phyloP scores from a whole-genome alignment of 1,140 invertebrate genomes.

The Anastrepha obliqua region DNA sequence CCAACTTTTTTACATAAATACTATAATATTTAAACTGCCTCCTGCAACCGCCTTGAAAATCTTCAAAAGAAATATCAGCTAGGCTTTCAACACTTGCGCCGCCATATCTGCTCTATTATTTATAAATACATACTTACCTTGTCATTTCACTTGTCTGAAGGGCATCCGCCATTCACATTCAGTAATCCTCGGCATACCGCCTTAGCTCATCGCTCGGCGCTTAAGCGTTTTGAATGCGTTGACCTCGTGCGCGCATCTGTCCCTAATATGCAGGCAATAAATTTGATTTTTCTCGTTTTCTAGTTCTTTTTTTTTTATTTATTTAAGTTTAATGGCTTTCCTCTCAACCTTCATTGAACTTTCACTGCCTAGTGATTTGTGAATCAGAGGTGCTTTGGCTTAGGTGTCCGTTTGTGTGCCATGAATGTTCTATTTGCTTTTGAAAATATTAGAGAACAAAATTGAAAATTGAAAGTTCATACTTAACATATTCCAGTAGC shows the following conservation, averaged over 20 bases:
- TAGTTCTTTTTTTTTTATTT: background rate
- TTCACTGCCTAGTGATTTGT: background rate
- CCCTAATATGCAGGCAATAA: constrained; percentile 33
- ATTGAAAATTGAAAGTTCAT: too few relatives aligned
- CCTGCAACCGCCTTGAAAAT: background rate
- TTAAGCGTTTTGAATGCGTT: constrained; percentile 44
- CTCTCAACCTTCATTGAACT: constrained; percentile 30
- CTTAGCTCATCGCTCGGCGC: background rate
- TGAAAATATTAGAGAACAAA: too few relatives aligned
- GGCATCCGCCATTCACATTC: background rate
- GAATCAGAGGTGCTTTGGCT: background rate
- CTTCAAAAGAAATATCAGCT: background rate
- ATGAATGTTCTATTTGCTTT: too few relatives aligned
- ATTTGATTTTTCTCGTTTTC: background rate
- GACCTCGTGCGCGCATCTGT: constrained; percentile 40
- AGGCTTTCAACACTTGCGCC: background rate
- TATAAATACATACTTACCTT: background rate
- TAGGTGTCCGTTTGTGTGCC: too few relatives aligned
- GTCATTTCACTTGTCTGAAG: constrained; percentile 40
- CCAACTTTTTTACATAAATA: too few relatives aligned
- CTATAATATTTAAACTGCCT: too few relatives aligned
- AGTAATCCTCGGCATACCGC: constrained; percentile 16
- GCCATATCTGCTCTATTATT: background rate
- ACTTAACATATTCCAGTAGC: too few relatives aligned
- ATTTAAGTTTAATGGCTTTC: constrained; percentile 2